Evolutionary conservation across 2,113 vertebrate species (phyloP).

Genomic region (Callorhinus ursinus): DNA sequence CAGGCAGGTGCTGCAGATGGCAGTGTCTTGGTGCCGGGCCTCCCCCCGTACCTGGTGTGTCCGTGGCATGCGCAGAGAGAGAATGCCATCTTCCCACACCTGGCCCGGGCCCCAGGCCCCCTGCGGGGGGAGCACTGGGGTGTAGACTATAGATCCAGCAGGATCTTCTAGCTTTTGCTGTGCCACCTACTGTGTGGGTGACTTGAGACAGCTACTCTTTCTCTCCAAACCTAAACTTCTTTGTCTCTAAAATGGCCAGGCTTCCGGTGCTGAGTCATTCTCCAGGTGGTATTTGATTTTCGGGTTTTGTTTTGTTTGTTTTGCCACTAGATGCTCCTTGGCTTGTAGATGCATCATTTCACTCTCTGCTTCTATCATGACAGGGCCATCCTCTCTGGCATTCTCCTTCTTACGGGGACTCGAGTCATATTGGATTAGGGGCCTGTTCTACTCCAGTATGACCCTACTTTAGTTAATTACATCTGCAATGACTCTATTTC

Average conservation of each 20-base stretch:
- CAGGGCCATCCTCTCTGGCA: neutral
- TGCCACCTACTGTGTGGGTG: neutral
- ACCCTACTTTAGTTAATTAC: neutral
- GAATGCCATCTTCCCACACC: neutral
- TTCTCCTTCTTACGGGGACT: neutral
- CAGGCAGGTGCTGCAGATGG: neutral
- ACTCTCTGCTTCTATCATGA: neutral
- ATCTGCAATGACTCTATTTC: neutral
- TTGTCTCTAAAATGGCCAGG: neutral
- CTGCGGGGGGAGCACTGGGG: rapidly evolving
- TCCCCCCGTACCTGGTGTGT: rapidly evolving
- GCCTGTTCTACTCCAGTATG: neutral
- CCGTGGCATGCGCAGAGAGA: neutral
- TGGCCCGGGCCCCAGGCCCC: neutral
- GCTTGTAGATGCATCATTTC: neutral
- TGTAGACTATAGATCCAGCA: neutral
- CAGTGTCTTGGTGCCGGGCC: neutral
- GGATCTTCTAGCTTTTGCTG: neutral
- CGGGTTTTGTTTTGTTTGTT: neutral
- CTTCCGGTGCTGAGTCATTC: neutral
- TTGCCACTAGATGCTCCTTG: neutral
- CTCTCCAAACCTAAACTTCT: neutral
- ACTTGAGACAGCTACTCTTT: neutral
- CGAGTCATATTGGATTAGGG: neutral
- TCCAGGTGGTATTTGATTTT: neutral